These are phyloP conservation scores for Rhizomys pruinosus DNA, from an alignment of 2,113 vertebrate species.

Conservation along the genomic window DNA sequence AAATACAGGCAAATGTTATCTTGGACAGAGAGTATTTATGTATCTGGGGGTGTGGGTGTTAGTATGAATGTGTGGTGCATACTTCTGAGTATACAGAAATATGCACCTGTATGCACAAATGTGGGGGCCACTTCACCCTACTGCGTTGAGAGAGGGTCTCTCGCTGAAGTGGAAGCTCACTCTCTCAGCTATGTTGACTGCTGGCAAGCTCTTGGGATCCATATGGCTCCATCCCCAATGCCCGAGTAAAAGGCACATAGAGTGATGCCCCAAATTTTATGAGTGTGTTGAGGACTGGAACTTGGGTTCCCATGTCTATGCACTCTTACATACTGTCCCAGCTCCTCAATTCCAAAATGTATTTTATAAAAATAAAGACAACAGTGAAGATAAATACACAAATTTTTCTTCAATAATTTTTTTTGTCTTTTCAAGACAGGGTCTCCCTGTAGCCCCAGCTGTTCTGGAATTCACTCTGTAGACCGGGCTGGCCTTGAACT, in stretches of 20 bases:
- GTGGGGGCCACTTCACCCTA: too few species aligned
- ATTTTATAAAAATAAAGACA: constrained; percentile 50
- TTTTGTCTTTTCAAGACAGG: too few species aligned
- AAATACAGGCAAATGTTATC: background rate
- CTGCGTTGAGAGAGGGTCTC: too few species aligned
- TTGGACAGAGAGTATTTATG: background rate
- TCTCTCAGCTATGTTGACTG: too few species aligned
- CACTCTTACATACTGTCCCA: background rate
- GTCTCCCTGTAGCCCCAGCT: too few species aligned
- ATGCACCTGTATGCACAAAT: background rate
- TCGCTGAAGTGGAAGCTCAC: too few species aligned
- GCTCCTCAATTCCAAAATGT: background rate
- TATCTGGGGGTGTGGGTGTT: background rate
- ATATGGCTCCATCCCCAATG: background rate
- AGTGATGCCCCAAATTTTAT: background rate
- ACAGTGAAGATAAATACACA: background rate
- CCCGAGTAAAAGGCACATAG: background rate
- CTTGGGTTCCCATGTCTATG: too few species aligned
- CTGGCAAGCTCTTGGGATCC: background rate
- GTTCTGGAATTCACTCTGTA: too few species aligned
- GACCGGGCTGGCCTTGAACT: too few species aligned
- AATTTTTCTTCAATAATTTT: constrained; percentile 1
- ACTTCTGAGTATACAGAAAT: background rate
- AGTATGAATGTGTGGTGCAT: too few species aligned
- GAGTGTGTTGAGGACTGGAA: background rate